Conservation (phyloP, 2,113 vertebrate species). For the Osmerus eperlanus region DNA sequence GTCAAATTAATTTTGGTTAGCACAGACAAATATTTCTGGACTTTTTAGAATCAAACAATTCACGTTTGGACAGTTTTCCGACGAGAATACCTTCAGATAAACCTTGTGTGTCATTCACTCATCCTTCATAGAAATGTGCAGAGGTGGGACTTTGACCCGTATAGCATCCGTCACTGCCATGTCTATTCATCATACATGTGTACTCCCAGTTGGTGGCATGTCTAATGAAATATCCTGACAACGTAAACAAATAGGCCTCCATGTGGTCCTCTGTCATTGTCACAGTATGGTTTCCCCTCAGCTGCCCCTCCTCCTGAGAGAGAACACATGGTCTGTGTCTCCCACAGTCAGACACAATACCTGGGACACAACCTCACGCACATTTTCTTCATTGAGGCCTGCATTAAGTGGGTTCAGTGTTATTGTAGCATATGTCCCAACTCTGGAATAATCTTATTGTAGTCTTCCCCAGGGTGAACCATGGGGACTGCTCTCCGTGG, state of each 20-base stretch:
- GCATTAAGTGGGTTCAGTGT: no score
- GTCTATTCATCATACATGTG: slow-evolving; percentile 40
- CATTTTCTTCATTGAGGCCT: no score
- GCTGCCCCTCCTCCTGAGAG: neutral
- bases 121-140: slow-evolving; percentile 30
- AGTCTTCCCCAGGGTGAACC: slow-evolving; percentile 53
- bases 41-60: no score
- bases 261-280: slow-evolving; percentile 52
- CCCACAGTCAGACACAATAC: neutral
- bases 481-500: slow-evolving; percentile 69
- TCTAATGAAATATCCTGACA: slow-evolving; percentile 66
- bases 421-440: no score
- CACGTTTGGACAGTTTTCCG: no score
- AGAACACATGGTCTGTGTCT: neutral
- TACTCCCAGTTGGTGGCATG: slow-evolving; percentile 34
- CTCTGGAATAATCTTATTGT: neutral
- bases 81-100: no score
- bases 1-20: no score
- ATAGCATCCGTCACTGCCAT: slow-evolving; percentile 61
- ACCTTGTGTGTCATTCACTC: slow-evolving; percentile 28
- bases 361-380: neutral
- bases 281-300: slow-evolving; percentile 3
- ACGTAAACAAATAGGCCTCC: slow-evolving; percentile 54
- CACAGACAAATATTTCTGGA: no score
- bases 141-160: slow-evolving; percentile 24